These are phyloP conservation scores for Pyrrhosoma nymphula DNA, from an alignment of 2,888 invertebrate species.

Conservation along the genomic window DNA sequence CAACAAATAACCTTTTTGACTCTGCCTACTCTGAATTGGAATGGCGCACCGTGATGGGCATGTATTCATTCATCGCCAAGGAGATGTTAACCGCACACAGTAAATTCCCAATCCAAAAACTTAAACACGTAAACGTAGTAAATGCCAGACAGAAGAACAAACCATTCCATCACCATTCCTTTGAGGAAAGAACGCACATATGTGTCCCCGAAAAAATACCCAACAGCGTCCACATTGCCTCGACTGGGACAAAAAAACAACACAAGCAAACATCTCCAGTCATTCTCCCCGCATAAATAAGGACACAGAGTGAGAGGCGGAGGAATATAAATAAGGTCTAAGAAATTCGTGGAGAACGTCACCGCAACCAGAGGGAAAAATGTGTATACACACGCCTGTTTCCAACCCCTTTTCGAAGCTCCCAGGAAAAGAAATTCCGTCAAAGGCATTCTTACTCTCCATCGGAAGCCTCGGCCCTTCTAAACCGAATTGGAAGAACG, in stretches of 20 bases:
- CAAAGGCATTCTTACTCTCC: not conserved
- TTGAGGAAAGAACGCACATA: not conserved
- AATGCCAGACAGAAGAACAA: not conserved
- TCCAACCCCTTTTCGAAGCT: not conserved
- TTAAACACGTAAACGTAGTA: not conserved
- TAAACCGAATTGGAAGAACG: not conserved
- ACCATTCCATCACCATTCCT: not conserved
- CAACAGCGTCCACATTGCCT: not conserved
- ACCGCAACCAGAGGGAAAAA: not conserved
- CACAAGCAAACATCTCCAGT: not conserved
- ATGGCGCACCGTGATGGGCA: too few species aligned
- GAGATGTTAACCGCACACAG: too few species aligned
- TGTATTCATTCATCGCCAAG: too few species aligned
- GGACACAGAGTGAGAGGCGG: not conserved
- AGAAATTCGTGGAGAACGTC: not conserved
- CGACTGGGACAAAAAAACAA: not conserved
- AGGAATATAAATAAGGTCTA: not conserved
- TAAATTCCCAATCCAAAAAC: not conserved
- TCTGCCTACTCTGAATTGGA: too few species aligned
- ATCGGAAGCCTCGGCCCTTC: not conserved
- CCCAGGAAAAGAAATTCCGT: conserved; percentile 3
- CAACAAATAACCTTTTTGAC: too few species aligned
- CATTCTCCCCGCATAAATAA: conserved; percentile 15
- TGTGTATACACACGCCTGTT: not conserved
- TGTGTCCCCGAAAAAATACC: not conserved